phyloP scores from a whole-genome alignment of 2,888 invertebrate species.

The Cataglyphis cursor region DNA sequence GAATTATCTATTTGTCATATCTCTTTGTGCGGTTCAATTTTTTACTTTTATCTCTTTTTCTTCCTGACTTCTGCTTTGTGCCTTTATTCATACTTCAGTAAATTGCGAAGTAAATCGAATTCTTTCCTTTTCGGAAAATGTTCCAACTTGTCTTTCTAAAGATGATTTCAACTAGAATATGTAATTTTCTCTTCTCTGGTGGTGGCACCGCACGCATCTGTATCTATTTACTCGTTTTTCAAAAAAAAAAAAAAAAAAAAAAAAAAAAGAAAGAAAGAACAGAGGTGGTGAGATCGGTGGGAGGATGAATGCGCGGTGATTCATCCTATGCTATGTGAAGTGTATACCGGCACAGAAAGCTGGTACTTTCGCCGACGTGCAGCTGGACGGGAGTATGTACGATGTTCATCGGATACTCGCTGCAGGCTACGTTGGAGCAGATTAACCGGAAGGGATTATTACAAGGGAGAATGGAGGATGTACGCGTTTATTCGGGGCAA shows the following conservation, averaged over 20 bases:
- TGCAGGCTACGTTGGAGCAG: slow-evolving; percentile 80
- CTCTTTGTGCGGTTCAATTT: neutral
- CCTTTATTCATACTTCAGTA: slow-evolving; percentile 30
- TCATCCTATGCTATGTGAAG: slow-evolving; percentile 64
- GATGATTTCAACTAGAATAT: slow-evolving; percentile 42
- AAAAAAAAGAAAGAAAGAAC: slow-evolving; percentile 48
- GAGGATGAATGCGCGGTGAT: slow-evolving; percentile 40
- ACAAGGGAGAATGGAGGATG: slow-evolving; percentile 77
- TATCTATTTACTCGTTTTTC: slow-evolving; percentile 77
- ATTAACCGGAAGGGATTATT: slow-evolving; percentile 84
- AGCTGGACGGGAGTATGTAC: slow-evolving; percentile 65
- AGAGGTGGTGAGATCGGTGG: slow-evolving; percentile 41
- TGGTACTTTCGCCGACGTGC: slow-evolving; percentile 71
- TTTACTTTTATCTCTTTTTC: neutral
- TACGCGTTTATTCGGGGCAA: slow-evolving; percentile 80
- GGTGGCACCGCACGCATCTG: slow-evolving; percentile 37
- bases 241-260: neutral
- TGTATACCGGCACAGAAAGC: slow-evolving; percentile 71
- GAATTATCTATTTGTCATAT: slow-evolving; percentile 59
- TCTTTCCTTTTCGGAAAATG: slow-evolving; percentile 53
- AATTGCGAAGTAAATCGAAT: slow-evolving; percentile 48
- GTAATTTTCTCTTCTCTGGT: slow-evolving; percentile 53
- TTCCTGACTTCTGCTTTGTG: slow-evolving; percentile 9
- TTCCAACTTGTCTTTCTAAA: slow-evolving; percentile 1
- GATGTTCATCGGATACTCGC: slow-evolving; percentile 78